Evolutionary conservation across 2,888 invertebrate genomes (phyloP), one percentile per base, ranked within the genome.

Genomic region (Cloeon dipterum): DNA sequence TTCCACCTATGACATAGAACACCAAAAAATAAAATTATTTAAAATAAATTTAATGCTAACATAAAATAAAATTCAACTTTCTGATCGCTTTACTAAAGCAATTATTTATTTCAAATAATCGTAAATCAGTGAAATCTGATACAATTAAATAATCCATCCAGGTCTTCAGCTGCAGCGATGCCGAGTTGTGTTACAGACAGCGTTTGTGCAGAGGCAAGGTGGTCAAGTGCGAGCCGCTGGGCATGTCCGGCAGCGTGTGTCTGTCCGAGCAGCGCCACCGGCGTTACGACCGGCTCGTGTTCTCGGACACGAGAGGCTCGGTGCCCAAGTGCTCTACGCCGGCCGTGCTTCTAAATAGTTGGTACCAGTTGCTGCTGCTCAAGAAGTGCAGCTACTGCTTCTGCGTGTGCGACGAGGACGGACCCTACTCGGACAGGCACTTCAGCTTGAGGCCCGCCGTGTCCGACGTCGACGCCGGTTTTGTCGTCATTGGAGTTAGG

Each of bases 331-430:
- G 37, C 19, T 33, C 33, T 5, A 36, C 42, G 29, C 46, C 46
- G 36, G 50, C n/a, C n/a, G n/a, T n/a, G n/a, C n/a, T n/a, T n/a
- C n/a, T 51, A 39, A 81, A 85, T 49, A 82, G 82, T 43, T 86
- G 85, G 82, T 86, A 86, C 85, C 68, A 85, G 35, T 83, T 79
- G 70, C n/a, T n/a, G n/a, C 49, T 85, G 32, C 76, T 85, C 58
- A 85, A 81, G 79, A 57, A 57, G 43, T 88, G 88, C 53, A 82
- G 82, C 26, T 86, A 85, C 55, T 88, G 88, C 55, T 70, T 86
- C 61, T 88, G 88, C 50, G 62, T 78, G 26, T 88, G 88, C 55
- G 85, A 85, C 53, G 82, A 83, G 50, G 50, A 63, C 40, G 69
- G 67, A 39, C 49, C 63, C 2, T 61, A 64, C 44, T 82, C 83